These are phyloP conservation scores for Drosophila prolongata DNA, from an alignment of 2,888 invertebrate genomes.

Conservation along the genomic window DNA sequence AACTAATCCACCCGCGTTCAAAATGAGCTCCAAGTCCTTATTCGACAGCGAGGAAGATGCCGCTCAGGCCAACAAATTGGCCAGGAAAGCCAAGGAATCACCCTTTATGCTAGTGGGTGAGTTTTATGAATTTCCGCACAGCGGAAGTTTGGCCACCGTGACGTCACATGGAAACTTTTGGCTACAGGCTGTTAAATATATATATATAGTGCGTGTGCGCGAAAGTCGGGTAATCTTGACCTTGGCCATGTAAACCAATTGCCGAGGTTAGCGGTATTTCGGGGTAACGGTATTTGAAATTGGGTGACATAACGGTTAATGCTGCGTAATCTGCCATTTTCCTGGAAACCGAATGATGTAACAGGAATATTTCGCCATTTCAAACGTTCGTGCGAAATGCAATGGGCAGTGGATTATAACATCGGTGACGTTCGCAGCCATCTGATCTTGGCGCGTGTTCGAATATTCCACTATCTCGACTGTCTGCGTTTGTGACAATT, in stretches of 20 bases:
- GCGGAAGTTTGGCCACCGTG: slow-evolving; percentile 23
- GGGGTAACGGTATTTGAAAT: background rate
- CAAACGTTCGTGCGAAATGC: background rate
- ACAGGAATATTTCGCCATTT: slow-evolving; percentile 1
- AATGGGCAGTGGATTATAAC: slow-evolving; percentile 36
- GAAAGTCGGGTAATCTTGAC: slow-evolving; percentile 51
- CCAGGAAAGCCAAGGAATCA: slow-evolving; percentile 89
- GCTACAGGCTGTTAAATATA: background rate
- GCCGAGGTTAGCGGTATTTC: slow-evolving; percentile 18
- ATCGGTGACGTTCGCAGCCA: slow-evolving; percentile 53
- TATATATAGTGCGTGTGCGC: slow-evolving; percentile 11
- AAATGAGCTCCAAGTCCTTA: slow-evolving; percentile 82
- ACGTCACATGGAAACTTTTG: slow-evolving; percentile 52
- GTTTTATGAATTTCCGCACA: slow-evolving; percentile 56
- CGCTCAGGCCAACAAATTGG: slow-evolving; percentile 84
- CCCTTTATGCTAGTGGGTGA: slow-evolving; percentile 91
- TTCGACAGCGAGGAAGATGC: slow-evolving; percentile 79
- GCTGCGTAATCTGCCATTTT: background rate
- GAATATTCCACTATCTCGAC: slow-evolving; percentile 6
- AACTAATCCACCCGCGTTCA: slow-evolving; percentile 18
- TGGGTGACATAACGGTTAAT: slow-evolving; percentile 59
- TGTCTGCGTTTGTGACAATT: slow-evolving; percentile 13
- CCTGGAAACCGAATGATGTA: slow-evolving; percentile 31
- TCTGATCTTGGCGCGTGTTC: slow-evolving; percentile 53
- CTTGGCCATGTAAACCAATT: slow-evolving; percentile 45